A percentile compares a stretch with the other conserved stretches of the same genome.
Evolutionary conservation across 2,113 vertebrate species (phyloP).

Genomic region (Rattus rattus): DNA sequence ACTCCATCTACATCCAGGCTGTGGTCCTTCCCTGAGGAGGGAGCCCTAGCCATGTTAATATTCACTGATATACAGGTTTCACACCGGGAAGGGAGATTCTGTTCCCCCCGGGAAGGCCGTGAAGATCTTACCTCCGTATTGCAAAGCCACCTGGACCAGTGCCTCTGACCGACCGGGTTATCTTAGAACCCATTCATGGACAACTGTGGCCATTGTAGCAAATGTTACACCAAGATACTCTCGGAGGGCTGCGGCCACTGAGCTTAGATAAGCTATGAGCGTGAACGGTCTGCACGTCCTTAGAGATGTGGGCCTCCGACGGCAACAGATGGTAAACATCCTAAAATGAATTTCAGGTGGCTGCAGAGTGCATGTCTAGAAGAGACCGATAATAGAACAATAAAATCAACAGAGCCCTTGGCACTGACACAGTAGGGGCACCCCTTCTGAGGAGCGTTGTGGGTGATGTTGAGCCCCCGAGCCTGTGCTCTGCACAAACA

Average conservation of each 20-base stretch:
- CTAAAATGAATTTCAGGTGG: conserved; percentile 32
- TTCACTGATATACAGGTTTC: background rate
- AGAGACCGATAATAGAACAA: conserved; percentile 58
- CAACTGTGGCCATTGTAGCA: background rate
- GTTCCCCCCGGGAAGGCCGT: background rate
- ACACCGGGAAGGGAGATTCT: conserved; percentile 30
- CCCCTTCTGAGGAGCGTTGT: background rate
- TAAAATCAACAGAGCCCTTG: background rate
- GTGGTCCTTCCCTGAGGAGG: background rate
- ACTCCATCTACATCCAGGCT: accelerated
- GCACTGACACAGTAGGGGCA: background rate
- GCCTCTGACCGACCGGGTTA: conserved; percentile 37
- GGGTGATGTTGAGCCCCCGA: background rate
- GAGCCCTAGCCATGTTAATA: no score
- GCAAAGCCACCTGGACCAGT: background rate
- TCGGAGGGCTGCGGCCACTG: background rate
- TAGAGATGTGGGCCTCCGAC: background rate
- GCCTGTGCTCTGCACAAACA: background rate
- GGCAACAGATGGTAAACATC: conserved; percentile 54
- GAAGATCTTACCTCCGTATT: conserved; percentile 61
- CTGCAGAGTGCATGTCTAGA: background rate
- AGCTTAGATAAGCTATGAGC: background rate
- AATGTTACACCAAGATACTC: background rate
- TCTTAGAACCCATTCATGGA: conserved; percentile 26
- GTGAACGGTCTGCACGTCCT: background rate